Evolutionary conservation across 2,888 invertebrate genomes (phyloP).

Genomic region (Trachelus stipa): DNA sequence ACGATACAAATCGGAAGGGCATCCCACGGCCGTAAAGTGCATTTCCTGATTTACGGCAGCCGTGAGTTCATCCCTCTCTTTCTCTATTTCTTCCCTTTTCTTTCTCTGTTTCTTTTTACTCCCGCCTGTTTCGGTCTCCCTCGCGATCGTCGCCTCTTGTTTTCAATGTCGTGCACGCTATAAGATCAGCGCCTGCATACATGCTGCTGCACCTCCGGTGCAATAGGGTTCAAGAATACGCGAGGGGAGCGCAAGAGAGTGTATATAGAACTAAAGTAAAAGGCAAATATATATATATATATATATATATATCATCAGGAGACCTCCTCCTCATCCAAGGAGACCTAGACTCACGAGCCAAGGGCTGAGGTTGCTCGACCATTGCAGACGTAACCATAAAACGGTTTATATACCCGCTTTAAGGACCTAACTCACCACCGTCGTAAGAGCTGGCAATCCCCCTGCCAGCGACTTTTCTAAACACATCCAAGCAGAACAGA

Average conservation of each 20-base stretch:
- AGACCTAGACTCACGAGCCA: background rate
- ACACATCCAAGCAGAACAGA: background rate
- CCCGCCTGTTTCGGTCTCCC: background rate
- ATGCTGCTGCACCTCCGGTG: background rate
- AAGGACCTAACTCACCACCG: background rate
- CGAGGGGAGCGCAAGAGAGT: background rate
- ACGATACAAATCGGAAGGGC: background rate
- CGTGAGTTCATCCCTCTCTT: conserved; percentile 7
- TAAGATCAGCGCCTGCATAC: background rate
- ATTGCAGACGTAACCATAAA: conserved; percentile 25
- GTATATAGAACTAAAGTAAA: background rate
- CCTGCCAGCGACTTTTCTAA: background rate
- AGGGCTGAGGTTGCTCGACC: background rate
- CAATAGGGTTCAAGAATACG: background rate
- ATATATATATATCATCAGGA: no score
- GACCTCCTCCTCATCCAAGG: background rate
- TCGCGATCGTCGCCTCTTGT: background rate
- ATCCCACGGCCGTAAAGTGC: background rate
- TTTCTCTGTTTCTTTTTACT: background rate
- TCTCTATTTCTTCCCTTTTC: conserved; percentile 14
- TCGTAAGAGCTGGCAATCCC: background rate
- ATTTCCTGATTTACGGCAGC: background rate
- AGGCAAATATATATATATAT: background rate
- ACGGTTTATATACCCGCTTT: conserved; percentile 40
- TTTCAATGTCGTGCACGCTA: background rate